phyloP scores from a whole-genome alignment of 53 echinoderm and acorn worm genomes.

The Actinopyga echinites region DNA sequence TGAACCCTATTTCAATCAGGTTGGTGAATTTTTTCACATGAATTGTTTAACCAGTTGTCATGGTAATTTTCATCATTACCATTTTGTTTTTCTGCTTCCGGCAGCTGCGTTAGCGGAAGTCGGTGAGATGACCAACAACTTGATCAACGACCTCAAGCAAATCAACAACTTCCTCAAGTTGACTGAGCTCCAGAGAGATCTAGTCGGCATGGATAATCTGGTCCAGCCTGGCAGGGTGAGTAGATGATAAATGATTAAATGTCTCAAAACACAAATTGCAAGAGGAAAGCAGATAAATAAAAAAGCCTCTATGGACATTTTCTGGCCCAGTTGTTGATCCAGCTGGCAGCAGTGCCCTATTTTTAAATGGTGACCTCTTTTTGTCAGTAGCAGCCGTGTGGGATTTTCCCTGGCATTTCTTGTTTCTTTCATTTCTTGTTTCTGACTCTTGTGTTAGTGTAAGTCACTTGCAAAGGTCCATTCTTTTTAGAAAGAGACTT shows the following conservation, averaged over 20 bases:
- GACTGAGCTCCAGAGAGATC: constrained; percentile 87
- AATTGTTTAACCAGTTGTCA: too few species aligned
- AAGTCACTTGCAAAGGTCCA: too few species aligned
- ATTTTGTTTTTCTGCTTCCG: background rate
- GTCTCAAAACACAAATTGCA: too few species aligned
- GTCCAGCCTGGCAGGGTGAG: constrained; percentile 90
- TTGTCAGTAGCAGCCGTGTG: too few species aligned
- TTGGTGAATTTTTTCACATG: background rate
- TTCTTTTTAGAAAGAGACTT: too few species aligned
- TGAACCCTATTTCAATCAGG: background rate
- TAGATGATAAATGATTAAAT: background rate
- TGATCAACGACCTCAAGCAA: constrained; percentile 76
- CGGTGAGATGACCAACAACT: constrained; percentile 75
- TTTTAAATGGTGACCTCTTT: too few species aligned
- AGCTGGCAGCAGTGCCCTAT: too few species aligned
- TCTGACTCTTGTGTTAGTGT: too few species aligned
- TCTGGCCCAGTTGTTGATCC: too few species aligned
- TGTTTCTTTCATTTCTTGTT: too few species aligned
- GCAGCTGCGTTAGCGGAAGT: constrained; percentile 90
- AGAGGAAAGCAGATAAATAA: background rate
- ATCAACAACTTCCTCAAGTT: constrained; percentile 92
- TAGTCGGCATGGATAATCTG: constrained; percentile 92
- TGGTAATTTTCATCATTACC: too few species aligned
- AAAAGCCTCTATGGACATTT: background rate
- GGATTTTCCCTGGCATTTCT: too few species aligned